These are phyloP conservation scores for Tyrannus savana DNA, from an alignment of 2,113 vertebrate species.

Conservation along the genomic window DNA sequence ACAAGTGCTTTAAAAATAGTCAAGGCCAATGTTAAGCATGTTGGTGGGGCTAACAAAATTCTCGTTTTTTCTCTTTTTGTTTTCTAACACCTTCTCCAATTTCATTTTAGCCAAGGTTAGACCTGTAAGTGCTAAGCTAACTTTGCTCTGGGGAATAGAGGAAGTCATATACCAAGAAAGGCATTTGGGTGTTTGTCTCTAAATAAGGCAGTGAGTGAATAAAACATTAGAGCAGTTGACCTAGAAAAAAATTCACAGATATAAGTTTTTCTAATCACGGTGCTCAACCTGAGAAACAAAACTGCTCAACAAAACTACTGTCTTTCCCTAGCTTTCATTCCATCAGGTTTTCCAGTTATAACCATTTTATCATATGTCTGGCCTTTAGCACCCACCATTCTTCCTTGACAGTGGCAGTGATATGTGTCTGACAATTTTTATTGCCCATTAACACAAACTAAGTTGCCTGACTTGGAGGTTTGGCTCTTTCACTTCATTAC, in stretches of 20 bases:
- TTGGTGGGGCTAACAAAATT: not conserved
- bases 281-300: not conserved
- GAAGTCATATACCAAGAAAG: not conserved
- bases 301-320: not conserved
- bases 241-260: not conserved
- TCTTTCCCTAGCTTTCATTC: not conserved
- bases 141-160: not conserved
- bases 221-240: not conserved
- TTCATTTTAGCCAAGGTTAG: not conserved
- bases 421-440: not conserved
- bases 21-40: not conserved
- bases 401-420: not conserved
- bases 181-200: not conserved
- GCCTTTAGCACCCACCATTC: not conserved
- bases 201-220: not conserved
- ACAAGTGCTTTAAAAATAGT: constrained; percentile 60
- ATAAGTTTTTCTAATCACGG: not conserved
- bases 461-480: not conserved
- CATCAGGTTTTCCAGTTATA: not conserved
- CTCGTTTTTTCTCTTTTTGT: not conserved
- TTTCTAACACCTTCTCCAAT: not conserved
- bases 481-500: not conserved
- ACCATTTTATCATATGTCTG: not conserved
- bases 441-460: not conserved
- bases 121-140: not conserved